These are phyloP conservation scores for Aleadryas rufinucha DNA, from an alignment of 2,113 vertebrate genomes.

Conservation along the genomic window DNA sequence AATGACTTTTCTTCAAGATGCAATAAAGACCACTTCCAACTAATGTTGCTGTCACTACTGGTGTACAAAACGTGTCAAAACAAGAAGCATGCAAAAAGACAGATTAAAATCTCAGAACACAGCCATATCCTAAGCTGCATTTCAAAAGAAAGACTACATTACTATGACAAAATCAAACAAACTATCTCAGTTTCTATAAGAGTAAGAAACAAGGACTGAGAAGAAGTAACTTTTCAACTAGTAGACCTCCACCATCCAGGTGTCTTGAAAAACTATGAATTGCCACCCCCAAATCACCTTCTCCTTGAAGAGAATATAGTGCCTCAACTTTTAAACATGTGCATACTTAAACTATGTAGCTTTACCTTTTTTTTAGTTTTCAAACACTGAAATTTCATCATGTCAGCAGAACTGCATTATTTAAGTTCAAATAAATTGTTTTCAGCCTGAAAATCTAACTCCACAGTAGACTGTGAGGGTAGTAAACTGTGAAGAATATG, in stretches of 20 bases:
- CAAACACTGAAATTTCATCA: neutral
- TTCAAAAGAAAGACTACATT: neutral
- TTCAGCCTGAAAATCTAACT: neutral
- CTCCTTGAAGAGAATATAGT: neutral
- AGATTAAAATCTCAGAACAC: neutral
- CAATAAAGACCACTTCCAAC: neutral
- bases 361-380: neutral
- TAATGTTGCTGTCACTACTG: neutral
- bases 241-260: neutral
- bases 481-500: neutral
- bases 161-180: neutral
- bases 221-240: neutral
- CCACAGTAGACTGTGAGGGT: neutral
- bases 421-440: neutral
- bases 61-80: neutral
- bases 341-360: neutral
- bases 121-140: neutral
- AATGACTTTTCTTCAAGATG: neutral
- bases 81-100: neutral
- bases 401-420: neutral
- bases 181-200: neutral
- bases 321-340: neutral
- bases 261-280: neutral
- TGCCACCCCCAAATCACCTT: neutral
- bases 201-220: neutral